phyloP scores from a whole-genome alignment of 2,888 invertebrate genomes.

The Artemia sp. region DNA sequence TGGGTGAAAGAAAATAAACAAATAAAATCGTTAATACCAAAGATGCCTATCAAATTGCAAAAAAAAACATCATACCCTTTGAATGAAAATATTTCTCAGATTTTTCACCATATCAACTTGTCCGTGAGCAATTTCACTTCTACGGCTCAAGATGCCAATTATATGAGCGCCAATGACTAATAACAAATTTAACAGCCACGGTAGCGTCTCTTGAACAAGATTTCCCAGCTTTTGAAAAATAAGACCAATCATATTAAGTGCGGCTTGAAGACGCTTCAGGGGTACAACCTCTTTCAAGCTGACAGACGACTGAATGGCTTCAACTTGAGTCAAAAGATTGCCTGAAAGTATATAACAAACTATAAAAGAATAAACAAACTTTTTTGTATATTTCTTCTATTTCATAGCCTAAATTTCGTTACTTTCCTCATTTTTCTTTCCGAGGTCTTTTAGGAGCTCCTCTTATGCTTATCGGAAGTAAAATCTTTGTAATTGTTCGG shows the following conservation, averaged over 20 bases:
- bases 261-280: conserved; percentile 50
- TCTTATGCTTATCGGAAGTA: too few species aligned
- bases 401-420: not conserved
- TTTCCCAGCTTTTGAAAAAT: conserved; percentile 64
- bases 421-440: too few species aligned
- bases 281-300: conserved; percentile 40
- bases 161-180: conserved; percentile 49
- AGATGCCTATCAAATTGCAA: conserved; percentile 33
- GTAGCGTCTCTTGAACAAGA: conserved; percentile 47
- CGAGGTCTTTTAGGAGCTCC: too few species aligned
- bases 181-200: conserved; percentile 52
- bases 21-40: too few species aligned
- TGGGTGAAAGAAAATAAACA: too few species aligned
- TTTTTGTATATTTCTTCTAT: conserved; percentile 18
- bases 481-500: too few species aligned
- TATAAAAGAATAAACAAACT: conserved; percentile 17
- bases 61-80: conserved; percentile 11
- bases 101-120: conserved; percentile 30
- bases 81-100: conserved; percentile 26
- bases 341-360: conserved; percentile 23
- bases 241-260: conserved; percentile 52
- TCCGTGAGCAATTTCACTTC: conserved; percentile 26
- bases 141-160: conserved; percentile 40
- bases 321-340: conserved; percentile 27
- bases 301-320: conserved; percentile 35